Percentiles rank a stretch among this genome's conserved stretches.
Evolutionary conservation across 2,113 vertebrate genomes (phyloP).

Genomic region (Progne subis): DNA sequence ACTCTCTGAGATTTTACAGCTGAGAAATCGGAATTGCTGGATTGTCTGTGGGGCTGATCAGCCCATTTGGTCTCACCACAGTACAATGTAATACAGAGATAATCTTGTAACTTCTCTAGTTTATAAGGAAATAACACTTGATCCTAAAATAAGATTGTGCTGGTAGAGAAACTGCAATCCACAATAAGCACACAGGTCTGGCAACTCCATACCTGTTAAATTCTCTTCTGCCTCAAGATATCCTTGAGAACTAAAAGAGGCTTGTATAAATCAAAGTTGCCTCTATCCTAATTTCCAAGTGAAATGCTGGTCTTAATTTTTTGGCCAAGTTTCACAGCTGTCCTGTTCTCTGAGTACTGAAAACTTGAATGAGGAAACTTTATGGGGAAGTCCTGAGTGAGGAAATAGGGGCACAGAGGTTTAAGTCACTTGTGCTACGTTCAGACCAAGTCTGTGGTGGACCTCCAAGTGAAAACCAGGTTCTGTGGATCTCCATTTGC

Average conservation of each 20-base stretch:
- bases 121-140: background rate
- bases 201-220: background rate
- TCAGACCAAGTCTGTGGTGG: background rate
- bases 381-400: background rate
- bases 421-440: background rate
- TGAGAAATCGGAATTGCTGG: background rate
- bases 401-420: background rate
- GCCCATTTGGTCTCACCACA: background rate
- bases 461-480: background rate
- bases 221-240: background rate
- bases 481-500: accelerated
- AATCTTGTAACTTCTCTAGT: background rate
- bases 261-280: background rate
- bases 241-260: background rate
- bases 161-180: background rate
- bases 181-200: background rate
- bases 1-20: background rate
- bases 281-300: background rate
- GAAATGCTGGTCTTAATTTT: background rate
- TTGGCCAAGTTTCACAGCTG: background rate
- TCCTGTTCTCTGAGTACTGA: background rate
- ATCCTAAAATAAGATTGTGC: background rate
- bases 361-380: background rate
- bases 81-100: background rate
- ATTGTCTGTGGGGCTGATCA: background rate